Base-by-base conservation (phyloP, 2,888 invertebrate species). In the Amphipyra tragopoginis region DNA sequence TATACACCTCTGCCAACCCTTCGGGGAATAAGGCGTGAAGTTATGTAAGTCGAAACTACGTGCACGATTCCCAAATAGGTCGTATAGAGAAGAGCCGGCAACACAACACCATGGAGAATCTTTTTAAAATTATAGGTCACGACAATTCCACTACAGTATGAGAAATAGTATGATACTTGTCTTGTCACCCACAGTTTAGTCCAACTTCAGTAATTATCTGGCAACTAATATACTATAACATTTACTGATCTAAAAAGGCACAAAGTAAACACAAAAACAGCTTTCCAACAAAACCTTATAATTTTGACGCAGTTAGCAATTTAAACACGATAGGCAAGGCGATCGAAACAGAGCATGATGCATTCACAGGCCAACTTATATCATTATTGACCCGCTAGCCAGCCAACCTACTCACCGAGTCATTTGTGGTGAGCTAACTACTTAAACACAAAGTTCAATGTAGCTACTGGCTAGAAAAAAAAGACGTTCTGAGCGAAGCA, bases 301-400 rank as follows among this genome's bases (percentile, higher is more conserved):
- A 13, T 26, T 5, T 29, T 36, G 13, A 9, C 7, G 5, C 5
- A 39, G 36, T 34, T 13, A 49, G 10, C 1, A 38, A 55, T 6
- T 13, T 34, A 49, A 36, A 14, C 10, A 33, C 10, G 14, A 10
- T 47, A 8, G 48, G 8, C 48, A 43, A 63, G 47, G 2, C 36
- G 0, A 7, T 70, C 38, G 58, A 65, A 65, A 69, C 68, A 43
- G 42, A 59, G 53, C 59, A 58, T 52, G 53, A 36, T 45, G 39
- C 51, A 49, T 62, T 40, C 65, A 70, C 53, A 65, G 43, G 13
- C 39, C 40, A 15, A 45, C 52, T 71, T 59, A 71, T 71, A 71
- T 36, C n/a, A 65, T 69, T 69, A 68, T 65, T 68, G 44, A 68
- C 48, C 15, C 13, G 38, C 44, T 26, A 48, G 47, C 29, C 38